A percentile compares a stretch with the other conserved stretches of the same genome.
Evolutionary conservation across 2,888 invertebrate species (phyloP).

Genomic region (Podotricha telesiphe): DNA sequence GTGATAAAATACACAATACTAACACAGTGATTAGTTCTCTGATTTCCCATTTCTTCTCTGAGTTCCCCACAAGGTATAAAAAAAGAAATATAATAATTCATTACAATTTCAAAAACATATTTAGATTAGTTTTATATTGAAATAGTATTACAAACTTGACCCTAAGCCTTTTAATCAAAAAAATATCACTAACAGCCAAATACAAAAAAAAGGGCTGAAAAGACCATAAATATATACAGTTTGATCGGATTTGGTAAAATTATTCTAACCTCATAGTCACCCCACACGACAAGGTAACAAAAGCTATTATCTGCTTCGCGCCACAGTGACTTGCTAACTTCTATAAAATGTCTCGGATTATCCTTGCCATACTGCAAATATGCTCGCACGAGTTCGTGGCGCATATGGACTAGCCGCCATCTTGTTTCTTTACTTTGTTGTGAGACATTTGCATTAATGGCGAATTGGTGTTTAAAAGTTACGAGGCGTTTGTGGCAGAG

Average conservation of each 20-base stretch:
- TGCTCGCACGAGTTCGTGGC: slow-evolving; percentile 39
- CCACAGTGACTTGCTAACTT: slow-evolving; percentile 46
- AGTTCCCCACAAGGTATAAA: no score
- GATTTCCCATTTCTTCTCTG: no score
- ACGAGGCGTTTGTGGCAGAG: no score
- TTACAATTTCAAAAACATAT: no score
- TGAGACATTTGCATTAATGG: slow-evolving; percentile 14
- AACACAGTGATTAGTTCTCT: no score
- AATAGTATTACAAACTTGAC: no score
- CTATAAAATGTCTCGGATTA: slow-evolving; percentile 48
- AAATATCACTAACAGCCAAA: no score
- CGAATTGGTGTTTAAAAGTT: background rate
- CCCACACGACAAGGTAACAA: slow-evolving; percentile 54
- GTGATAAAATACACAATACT: no score
- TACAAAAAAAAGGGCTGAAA: no score
- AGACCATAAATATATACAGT: background rate
- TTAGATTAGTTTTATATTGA: no score
- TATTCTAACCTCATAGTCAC: slow-evolving; percentile 33
- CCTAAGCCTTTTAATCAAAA: no score
- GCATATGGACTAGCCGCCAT: slow-evolving; percentile 26
- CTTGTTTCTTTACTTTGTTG: slow-evolving; percentile 31
- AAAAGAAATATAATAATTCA: no score
- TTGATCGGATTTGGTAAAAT: slow-evolving; percentile 5
- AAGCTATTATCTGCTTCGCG: slow-evolving; percentile 61
- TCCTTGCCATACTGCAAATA: slow-evolving; percentile 39